These are phyloP conservation scores for Teinopalpus imperialis DNA, from an alignment of 2,888 invertebrate genomes.

Conservation along the genomic window DNA sequence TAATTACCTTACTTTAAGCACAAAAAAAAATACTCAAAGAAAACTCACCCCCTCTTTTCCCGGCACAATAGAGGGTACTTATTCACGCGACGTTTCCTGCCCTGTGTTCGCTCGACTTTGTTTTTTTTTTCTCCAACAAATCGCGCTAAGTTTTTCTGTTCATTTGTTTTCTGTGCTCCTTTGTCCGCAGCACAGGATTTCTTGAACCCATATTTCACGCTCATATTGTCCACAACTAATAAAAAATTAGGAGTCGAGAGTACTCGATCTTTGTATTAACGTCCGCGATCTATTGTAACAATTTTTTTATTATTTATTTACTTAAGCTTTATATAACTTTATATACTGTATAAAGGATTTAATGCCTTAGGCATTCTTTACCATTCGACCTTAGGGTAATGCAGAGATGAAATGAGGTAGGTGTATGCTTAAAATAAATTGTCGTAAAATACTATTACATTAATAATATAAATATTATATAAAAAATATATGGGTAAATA, in stretches of 20 bases:
- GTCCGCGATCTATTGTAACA: too few relatives aligned
- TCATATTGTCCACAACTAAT: constrained; percentile 75
- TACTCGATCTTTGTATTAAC: constrained; percentile 24
- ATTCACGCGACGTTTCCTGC: constrained; percentile 76
- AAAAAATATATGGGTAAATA: too few relatives aligned
- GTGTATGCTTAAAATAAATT: too few relatives aligned
- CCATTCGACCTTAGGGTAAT: too few relatives aligned
- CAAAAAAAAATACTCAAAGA: constrained; percentile 40
- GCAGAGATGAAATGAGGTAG: too few relatives aligned
- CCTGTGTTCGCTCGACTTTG: constrained; percentile 59
- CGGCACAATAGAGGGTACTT: constrained; percentile 61
- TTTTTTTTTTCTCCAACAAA: constrained; percentile 50
- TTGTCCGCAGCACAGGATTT: constrained; percentile 69
- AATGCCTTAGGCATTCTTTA: too few relatives aligned
- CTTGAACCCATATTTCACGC: constrained; percentile 79
- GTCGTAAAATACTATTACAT: too few relatives aligned
- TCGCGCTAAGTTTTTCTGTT: constrained; percentile 68
- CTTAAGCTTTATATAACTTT: too few relatives aligned
- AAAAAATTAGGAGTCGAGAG: constrained; percentile 39
- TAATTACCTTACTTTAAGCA: constrained; percentile 20
- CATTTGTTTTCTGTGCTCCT: constrained; percentile 68
- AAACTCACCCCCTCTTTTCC: constrained; percentile 40
- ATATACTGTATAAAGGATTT: too few relatives aligned
- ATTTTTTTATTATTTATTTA: too few relatives aligned
- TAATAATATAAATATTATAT: too few relatives aligned